These are phyloP conservation scores for Agrochola circellaris DNA, from an alignment of 2,888 invertebrate species.

Conservation along the genomic window DNA sequence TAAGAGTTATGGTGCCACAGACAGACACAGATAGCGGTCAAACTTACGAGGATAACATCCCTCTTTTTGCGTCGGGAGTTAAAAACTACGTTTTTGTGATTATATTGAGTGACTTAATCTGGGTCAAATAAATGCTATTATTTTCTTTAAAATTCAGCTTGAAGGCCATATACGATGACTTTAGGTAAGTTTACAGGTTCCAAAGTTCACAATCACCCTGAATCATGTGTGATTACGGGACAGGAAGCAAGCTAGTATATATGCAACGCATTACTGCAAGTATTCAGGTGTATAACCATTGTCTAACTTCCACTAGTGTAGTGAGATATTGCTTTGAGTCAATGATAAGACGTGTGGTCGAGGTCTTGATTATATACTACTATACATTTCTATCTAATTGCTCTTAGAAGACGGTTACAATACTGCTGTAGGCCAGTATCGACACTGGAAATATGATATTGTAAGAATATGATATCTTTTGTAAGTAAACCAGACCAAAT, in stretches of 20 bases:
- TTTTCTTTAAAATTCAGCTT: background rate
- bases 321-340: background rate
- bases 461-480: background rate
- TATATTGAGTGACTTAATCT: background rate
- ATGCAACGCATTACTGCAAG: background rate
- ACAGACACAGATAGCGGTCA: too few species aligned
- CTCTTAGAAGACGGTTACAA: background rate
- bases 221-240: background rate
- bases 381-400: conserved; percentile 4
- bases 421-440: background rate
- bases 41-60: too few species aligned
- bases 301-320: background rate
- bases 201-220: background rate
- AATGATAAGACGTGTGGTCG: conserved; percentile 1
- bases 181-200: background rate
- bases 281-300: background rate
- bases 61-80: too few species aligned
- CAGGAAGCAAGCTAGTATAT: too few species aligned
- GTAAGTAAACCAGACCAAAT: background rate
- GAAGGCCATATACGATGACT: background rate
- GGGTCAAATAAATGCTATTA: too few species aligned
- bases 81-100: background rate
- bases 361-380: background rate
- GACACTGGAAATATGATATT: conserved; percentile 1
- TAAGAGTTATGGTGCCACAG: too few species aligned